Evolutionary conservation across 2,888 invertebrate species (phyloP), one percentile per base, ranked within the genome.

Genomic region (Tortricodes alternella): DNA sequence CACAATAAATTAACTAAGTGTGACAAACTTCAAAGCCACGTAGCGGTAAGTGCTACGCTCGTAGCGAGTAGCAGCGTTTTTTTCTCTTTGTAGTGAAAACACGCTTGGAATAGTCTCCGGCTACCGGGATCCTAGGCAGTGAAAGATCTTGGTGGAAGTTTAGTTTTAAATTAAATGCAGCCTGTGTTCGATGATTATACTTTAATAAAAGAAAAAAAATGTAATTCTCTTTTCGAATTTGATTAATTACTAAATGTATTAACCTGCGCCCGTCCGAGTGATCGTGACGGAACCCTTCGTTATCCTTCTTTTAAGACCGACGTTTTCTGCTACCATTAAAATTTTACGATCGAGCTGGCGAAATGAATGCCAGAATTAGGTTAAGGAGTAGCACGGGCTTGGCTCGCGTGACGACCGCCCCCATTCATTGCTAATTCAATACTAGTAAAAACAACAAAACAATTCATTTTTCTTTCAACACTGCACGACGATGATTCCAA

Each of bases 361-460:
- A 85, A 89, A 86, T 88, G 83, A 88, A 88, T 81, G 79, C 78
- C 78, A 72, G 83, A 89, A 89, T 87, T 85, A 83, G 88, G 88
- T 88, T 88, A 88, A 83, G 83, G 78, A 82, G 75, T 73, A 76
- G 67, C 73, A 68, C 72, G 76, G 76, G 77, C 67, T 69, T 63
- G 76, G 74, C 71, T 88, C 73, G 77, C 80, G 82, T 83, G 84
- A 79, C 75, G 73, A 69, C 71, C 70, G 65, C 66, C 64, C n/a
- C 69, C 62, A 73, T 75, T 78, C 69, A 65, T 65, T 70, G 66
- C 74, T 75, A 76, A 78, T 80, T 74, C 72, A 70, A 76, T 74
- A 68, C 62, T 68, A 67, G 70, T 75, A 75, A 78, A 74, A 76
- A 74, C 66, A 68, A 72, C 71, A 73, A 71, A 68, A 64, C 68